Evolutionary conservation across 2,113 vertebrate species (phyloP).

Genomic region (Murina feae): DNA sequence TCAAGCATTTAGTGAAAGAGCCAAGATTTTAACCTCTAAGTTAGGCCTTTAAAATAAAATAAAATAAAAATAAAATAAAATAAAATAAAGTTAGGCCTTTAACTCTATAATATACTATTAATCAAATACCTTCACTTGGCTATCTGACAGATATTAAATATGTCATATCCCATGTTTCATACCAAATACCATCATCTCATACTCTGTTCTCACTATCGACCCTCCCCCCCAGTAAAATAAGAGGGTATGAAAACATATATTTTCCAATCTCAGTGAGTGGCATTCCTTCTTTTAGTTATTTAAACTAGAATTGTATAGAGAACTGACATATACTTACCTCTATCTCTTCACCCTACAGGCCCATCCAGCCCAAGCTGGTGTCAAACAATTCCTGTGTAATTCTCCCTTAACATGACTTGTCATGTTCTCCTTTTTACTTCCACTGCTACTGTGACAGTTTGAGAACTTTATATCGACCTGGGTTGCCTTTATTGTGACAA

Average conservation of each 20-base stretch:
- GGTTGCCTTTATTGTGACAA: not conserved
- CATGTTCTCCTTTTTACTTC: not conserved
- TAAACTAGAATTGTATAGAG: not conserved
- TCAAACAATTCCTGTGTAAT: not conserved
- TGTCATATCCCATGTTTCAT: not conserved
- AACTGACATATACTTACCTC: not conserved
- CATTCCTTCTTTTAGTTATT: not conserved
- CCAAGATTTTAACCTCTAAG: constrained; percentile 8
- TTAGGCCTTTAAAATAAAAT: not conserved
- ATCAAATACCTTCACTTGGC: not conserved
- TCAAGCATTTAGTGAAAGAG: not conserved
- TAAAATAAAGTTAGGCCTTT: not conserved
- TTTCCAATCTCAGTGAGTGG: not conserved
- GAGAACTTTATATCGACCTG: not conserved
- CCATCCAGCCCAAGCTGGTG: not conserved
- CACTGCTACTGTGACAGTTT: not conserved
- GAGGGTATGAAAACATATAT: not conserved
- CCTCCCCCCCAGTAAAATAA: not conserved
- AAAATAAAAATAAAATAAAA: not conserved
- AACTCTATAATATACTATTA: not conserved
- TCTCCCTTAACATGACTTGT: not conserved
- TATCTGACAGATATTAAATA: not conserved
- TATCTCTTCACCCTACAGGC: not conserved
- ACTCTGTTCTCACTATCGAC: not conserved
- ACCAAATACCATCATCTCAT: not conserved